Percentiles rank a stretch among this genome's conserved stretches.
These are phyloP conservation scores for Ceramica pisi DNA, from an alignment of 2,888 invertebrate species.

Conservation along the genomic window DNA sequence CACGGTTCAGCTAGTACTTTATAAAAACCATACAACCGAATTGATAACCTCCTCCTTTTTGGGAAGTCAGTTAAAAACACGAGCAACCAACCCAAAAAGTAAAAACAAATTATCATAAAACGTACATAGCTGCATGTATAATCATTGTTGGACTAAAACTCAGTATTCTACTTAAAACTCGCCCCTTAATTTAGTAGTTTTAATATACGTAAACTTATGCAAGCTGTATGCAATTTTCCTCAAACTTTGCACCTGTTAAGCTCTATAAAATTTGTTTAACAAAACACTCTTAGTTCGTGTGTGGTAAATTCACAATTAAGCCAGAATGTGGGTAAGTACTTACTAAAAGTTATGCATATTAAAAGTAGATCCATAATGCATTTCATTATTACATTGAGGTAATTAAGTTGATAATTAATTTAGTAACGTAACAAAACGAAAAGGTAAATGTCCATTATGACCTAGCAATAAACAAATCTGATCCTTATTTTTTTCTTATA, in stretches of 20 bases:
- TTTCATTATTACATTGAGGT: constrained; percentile 14
- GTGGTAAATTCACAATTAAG: constrained; percentile 67
- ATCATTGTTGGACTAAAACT: constrained; percentile 52
- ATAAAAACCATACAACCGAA: too few relatives aligned
- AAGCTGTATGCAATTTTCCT: constrained; percentile 76
- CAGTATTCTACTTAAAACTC: constrained; percentile 61
- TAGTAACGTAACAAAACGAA: background rate
- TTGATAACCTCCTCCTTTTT: too few relatives aligned
- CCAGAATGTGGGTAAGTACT: constrained; percentile 52
- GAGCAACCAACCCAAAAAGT: background rate
- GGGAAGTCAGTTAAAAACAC: too few relatives aligned
- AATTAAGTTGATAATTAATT: background rate
- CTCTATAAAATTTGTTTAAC: constrained; percentile 78
- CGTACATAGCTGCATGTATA: constrained; percentile 18
- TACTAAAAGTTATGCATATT: constrained; percentile 45
- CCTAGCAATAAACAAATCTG: background rate
- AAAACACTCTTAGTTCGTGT: constrained; percentile 72
- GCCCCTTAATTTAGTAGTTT: constrained; percentile 77
- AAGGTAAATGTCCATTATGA: background rate
- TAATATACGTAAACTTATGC: constrained; percentile 73
- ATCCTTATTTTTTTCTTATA: background rate
- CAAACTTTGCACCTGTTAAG: constrained; percentile 77
- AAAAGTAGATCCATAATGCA: constrained; percentile 31
- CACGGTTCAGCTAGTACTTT: too few relatives aligned
- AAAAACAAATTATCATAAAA: constrained; percentile 5